phyloP scores from a whole-genome alignment of 2,113 vertebrate genomes.

The Labeo rohita region DNA sequence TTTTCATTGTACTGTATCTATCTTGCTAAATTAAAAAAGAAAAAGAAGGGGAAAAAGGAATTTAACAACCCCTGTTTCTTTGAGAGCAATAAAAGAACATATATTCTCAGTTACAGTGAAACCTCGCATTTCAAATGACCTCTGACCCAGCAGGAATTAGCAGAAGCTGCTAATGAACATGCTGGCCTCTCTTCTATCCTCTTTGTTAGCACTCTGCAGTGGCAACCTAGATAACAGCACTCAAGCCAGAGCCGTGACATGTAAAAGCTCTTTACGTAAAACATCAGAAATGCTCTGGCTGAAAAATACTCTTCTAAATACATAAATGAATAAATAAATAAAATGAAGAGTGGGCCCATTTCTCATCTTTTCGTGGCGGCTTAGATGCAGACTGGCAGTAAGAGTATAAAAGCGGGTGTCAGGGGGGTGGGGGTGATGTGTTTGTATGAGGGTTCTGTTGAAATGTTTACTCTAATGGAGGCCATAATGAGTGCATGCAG shows the following conservation, averaged over 20 bases:
- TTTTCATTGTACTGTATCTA: slow-evolving; percentile 7
- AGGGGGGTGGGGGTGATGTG: slow-evolving; percentile 45
- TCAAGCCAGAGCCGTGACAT: slow-evolving; percentile 57
- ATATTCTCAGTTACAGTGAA: slow-evolving; percentile 57
- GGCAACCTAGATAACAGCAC: slow-evolving; percentile 61
- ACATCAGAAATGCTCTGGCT: slow-evolving; percentile 60
- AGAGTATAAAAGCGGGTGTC: slow-evolving; percentile 71
- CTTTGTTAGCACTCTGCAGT: slow-evolving; percentile 60
- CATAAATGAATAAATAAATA: slow-evolving; percentile 79
- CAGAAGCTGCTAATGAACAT: slow-evolving; percentile 64
- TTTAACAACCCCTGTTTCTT: slow-evolving; percentile 41
- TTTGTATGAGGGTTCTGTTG: slow-evolving; percentile 65
- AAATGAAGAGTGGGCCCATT: slow-evolving; percentile 71
- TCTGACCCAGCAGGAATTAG: slow-evolving; percentile 57
- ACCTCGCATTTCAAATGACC: slow-evolving; percentile 54
- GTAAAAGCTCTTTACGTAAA: slow-evolving; percentile 77
- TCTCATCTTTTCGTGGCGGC: slow-evolving; percentile 65
- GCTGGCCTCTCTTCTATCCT: slow-evolving; percentile 61
- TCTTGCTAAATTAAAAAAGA: slow-evolving; percentile 42
- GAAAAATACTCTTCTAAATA: slow-evolving; percentile 67
- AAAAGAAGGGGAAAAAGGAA: slow-evolving; percentile 33
- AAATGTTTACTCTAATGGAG: slow-evolving; percentile 83
- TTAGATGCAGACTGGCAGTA: slow-evolving; percentile 74
- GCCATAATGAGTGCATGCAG: slow-evolving; percentile 77
- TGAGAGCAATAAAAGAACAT: slow-evolving; percentile 49